Evolutionary conservation across 2,113 vertebrate species (phyloP).

Genomic region (Mobula birostris): DNA sequence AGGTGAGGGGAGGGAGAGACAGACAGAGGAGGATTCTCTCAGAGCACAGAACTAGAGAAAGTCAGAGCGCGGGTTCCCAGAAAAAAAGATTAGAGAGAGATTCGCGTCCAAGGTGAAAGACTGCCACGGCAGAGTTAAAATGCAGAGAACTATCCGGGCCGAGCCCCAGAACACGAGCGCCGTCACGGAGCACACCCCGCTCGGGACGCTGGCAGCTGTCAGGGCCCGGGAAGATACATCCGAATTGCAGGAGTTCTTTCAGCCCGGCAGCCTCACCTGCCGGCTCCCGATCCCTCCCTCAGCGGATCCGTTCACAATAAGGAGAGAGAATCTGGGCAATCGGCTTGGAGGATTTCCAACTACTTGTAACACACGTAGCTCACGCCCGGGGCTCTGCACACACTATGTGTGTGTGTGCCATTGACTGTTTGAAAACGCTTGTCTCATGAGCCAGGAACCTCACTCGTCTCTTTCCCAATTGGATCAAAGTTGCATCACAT

Average conservation of each 20-base stretch:
- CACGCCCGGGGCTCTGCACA: not conserved
- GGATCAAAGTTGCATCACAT: constrained; percentile 48
- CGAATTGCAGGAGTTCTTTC: not conserved
- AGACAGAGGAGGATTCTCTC: not conserved
- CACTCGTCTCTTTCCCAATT: constrained; percentile 41
- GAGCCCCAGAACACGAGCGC: not conserved
- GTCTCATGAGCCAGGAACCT: not conserved
- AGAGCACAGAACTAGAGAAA: not conserved
- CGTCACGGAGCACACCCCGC: not conserved
- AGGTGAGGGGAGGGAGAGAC: not conserved
- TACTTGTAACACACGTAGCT: not conserved
- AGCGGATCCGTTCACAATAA: too few species aligned
- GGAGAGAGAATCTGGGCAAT: not conserved
- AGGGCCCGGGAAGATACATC: not conserved
- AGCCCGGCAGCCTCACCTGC: not conserved
- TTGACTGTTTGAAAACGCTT: not conserved
- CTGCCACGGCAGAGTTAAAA: not conserved
- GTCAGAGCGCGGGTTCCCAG: not conserved
- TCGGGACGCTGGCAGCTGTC: not conserved
- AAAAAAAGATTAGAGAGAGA: too few species aligned
- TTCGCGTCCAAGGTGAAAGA: not conserved
- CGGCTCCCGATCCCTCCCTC: not conserved
- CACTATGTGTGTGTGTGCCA: not conserved
- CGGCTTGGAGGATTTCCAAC: too few species aligned
- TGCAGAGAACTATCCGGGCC: not conserved